A percentile compares a stretch with the other conserved stretches of the same genome.
Evolutionary conservation across 2,888 invertebrate genomes (phyloP).

Genomic region (Drosophila infuscata): DNA sequence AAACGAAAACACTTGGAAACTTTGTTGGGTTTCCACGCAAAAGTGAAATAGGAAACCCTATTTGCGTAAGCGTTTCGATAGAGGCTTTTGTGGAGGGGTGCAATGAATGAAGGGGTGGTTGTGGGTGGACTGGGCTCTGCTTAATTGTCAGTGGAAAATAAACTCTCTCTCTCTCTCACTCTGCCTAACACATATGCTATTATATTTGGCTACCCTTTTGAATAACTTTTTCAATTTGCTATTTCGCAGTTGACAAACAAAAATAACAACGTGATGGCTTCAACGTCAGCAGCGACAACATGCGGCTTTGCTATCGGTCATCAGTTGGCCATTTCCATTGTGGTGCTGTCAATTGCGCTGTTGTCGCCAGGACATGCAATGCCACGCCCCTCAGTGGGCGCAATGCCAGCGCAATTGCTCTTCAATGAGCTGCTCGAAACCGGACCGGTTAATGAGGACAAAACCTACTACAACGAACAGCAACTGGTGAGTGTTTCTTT

Average conservation of each 20-base stretch:
- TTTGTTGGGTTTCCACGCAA: constrained; percentile 55
- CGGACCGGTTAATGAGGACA: constrained; percentile 59
- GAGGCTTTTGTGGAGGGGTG: background rate
- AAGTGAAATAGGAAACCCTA: constrained; percentile 73
- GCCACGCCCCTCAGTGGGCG: constrained; percentile 45
- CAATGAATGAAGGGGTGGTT: background rate
- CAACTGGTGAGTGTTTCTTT: constrained; percentile 54
- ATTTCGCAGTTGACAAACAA: constrained; percentile 42
- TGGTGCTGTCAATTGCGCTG: constrained; percentile 69
- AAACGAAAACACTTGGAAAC: constrained; percentile 41
- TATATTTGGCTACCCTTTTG: constrained; percentile 7
- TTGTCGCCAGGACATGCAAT: constrained; percentile 62
- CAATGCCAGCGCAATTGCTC: constrained; percentile 57
- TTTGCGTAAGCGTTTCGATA: constrained; percentile 66
- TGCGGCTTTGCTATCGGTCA: constrained; percentile 57
- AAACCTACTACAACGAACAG: constrained; percentile 47
- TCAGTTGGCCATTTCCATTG: constrained; percentile 65
- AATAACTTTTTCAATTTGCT: constrained; percentile 15
- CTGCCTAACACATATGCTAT: background rate
- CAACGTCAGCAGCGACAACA: constrained; percentile 35
- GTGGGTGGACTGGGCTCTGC: constrained; percentile 15
- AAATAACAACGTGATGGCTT: constrained; percentile 42
- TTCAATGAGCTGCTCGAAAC: constrained; percentile 62
- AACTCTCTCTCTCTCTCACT: constrained; percentile 11
- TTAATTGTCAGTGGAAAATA: constrained; percentile 60